phyloP scores from a whole-genome alignment of 2,888 invertebrate species.

The Pelosia muscerda region DNA sequence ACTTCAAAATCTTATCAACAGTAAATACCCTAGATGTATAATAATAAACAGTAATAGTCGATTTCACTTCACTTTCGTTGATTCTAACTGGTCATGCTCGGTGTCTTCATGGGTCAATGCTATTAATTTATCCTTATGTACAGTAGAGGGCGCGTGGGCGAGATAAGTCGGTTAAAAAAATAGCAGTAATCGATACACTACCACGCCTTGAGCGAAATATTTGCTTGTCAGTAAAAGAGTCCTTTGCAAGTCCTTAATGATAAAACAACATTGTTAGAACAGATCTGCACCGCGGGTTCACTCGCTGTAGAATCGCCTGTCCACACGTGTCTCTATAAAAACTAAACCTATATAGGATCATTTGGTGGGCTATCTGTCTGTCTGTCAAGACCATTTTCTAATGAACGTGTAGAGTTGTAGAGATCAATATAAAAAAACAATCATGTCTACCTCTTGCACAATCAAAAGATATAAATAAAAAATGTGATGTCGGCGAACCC shows the following conservation, averaged over 20 bases:
- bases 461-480: background rate
- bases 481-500: too few relatives aligned
- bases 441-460: background rate
- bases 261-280: background rate
- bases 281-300: background rate
- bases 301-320: too few relatives aligned
- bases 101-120: background rate
- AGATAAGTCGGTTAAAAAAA: constrained; percentile 2
- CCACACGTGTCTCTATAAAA: too few relatives aligned
- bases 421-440: background rate
- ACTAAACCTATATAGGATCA: background rate
- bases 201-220: background rate
- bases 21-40: too few relatives aligned
- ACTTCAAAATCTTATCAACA: too few relatives aligned
- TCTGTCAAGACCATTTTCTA: background rate
- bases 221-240: background rate
- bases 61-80: background rate
- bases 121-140: background rate
- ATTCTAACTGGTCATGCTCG: background rate
- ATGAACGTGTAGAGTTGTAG: background rate
- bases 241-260: background rate
- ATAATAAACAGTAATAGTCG: too few relatives aligned
- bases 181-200: background rate
- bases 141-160: background rate
- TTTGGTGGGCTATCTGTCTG: background rate